These are phyloP conservation scores for Centroberyx gerrardi DNA, from an alignment of 2,797 vertebrate genomes.

Conservation along the genomic window DNA sequence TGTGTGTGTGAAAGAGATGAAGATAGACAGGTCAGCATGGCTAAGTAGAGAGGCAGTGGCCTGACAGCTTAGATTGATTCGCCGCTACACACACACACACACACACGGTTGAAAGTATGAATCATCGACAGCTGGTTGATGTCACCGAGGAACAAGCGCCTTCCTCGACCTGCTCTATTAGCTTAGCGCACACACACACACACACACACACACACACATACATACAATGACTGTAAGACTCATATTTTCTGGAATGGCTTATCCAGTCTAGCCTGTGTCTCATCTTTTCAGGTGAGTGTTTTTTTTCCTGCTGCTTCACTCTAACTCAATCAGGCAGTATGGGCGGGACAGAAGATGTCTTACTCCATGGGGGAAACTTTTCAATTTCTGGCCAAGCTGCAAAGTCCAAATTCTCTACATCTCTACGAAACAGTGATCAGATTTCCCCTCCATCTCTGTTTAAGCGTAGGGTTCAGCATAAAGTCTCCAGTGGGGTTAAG, in stretches of 20 bases:
- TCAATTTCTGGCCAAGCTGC: no score
- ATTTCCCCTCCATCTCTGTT: no score
- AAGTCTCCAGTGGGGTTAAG: no score
- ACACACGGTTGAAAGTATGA: slow-evolving; percentile 87
- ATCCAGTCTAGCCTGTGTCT: slow-evolving; percentile 6
- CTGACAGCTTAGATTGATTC: slow-evolving; percentile 87
- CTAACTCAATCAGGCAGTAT: slow-evolving; percentile 6
- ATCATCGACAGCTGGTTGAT: slow-evolving; percentile 91
- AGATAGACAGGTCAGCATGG: slow-evolving; percentile 60
- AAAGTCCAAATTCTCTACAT: no score
- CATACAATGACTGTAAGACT: slow-evolving; percentile 70
- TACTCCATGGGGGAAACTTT: no score
- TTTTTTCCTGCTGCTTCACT: neutral
- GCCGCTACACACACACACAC: slow-evolving; percentile 45
- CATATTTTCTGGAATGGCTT: neutral
- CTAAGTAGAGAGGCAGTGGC: slow-evolving; percentile 66
- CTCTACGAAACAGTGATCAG: no score
- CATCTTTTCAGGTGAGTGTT: neutral
- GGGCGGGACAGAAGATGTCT: neutral
- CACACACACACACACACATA: slow-evolving; percentile 58
- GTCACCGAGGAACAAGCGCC: slow-evolving; percentile 83
- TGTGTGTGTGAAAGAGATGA: slow-evolving; percentile 32
- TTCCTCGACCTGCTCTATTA: slow-evolving; percentile 82
- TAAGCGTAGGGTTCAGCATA: no score
- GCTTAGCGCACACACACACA: slow-evolving; percentile 19